A percentile compares a stretch with the other conserved stretches of the same genome.
Conservation (phyloP, 2,888 invertebrate species). For the Isotomurus palustris region DNA sequence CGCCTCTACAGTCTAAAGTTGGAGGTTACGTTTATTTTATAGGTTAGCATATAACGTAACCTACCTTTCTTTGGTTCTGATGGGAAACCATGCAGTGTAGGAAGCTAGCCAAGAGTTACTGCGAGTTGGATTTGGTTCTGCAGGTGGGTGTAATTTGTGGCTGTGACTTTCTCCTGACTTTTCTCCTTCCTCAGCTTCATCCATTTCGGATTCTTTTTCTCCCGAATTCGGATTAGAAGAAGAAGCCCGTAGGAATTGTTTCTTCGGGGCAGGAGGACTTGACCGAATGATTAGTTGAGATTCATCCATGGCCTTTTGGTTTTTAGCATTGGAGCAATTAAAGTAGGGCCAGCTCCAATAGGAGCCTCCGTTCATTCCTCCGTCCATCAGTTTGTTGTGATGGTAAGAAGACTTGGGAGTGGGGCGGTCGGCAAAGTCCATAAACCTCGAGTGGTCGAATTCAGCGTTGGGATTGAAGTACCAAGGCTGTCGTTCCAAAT, state of each 20-base stretch:
- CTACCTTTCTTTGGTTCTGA: slow-evolving; percentile 28
- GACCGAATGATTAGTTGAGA: neutral
- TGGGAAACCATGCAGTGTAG: slow-evolving; percentile 39
- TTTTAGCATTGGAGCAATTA: slow-evolving; percentile 20
- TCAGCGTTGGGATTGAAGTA: slow-evolving; percentile 25
- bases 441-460: slow-evolving; percentile 1
- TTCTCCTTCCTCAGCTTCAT: no score
- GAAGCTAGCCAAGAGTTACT: slow-evolving; percentile 30
- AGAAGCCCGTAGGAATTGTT: no score
- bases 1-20: no score
- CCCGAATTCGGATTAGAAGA: no score
- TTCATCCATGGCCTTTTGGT: neutral
- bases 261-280: no score
- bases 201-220: no score
- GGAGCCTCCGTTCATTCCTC: slow-evolving; percentile 29
- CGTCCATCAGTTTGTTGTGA: slow-evolving; percentile 27
- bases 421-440: neutral
- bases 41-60: no score
- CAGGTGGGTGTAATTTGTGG: neutral
- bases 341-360: slow-evolving; percentile 42
- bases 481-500: slow-evolving; percentile 32
- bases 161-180: neutral
- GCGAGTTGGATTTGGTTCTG: neutral
- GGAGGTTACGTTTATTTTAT: no score
- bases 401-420: slow-evolving; percentile 19